Evolutionary conservation across 2,113 vertebrate genomes (phyloP), one percentile per base, ranked within the genome.

Genomic region (Pleuronectes platessa): DNA sequence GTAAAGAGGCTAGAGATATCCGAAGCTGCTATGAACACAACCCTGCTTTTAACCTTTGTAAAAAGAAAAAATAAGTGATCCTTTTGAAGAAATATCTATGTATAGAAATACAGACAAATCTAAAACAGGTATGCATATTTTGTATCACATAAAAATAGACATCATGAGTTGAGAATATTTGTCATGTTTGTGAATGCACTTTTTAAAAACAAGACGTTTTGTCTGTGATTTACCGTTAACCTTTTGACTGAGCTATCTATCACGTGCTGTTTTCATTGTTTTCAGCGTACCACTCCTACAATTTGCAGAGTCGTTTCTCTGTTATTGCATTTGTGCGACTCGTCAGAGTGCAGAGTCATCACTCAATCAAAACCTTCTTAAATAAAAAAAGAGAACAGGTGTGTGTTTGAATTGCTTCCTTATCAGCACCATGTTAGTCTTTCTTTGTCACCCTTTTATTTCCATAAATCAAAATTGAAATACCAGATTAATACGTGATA

Each of bases 141-240:
- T 95, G 92, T 94, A 95, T 93, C 91, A 92, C 90, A 93, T 95
- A 95, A 96, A 96, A 96, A 97, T 96, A 93, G 89, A 91, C 95
- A 97, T 97, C 97, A 96, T 96, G 94, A 96, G 92, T 96, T 96
- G 95, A 95, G 95, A 96, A 94, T 96, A 97, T 96, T 95, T 98
- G 96, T 97, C 97, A 96, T 94, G 96, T 98, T 98, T 97, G 96
- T 94, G 95, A 93, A 95, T 97, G 97, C 96, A 97, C 97, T 98
- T 97, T 98, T 96, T 96, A 95, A 95, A 95, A 95, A 95, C 96
- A 94, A 95, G 94, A 93, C 89, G 95, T 97, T 97, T 94, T 98
- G 96, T 97, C 95, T 97, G 96, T 97, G 95, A 96, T 95, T 96
- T 96, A 95, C 89, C 86, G 92, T 93, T 94, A 92, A 92, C 83